Evolutionary conservation across 2,113 vertebrate species (phyloP).

Genomic region (Atherinomorus stipes): DNA sequence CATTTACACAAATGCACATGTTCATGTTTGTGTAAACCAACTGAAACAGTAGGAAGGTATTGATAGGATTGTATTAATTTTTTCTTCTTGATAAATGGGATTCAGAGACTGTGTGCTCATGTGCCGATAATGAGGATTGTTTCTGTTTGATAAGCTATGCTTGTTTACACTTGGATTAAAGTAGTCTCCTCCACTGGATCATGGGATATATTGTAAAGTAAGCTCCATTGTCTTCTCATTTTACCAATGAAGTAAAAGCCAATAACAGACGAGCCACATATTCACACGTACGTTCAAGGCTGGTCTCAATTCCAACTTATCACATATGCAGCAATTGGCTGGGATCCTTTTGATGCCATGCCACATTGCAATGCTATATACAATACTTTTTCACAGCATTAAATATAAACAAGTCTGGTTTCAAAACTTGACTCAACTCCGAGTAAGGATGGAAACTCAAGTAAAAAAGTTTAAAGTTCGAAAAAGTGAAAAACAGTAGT

Average conservation of each 20-base stretch:
- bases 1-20: background rate
- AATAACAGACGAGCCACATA: conserved; percentile 55
- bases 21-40: background rate
- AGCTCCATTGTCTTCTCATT: conserved; percentile 18
- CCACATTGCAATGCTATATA: background rate
- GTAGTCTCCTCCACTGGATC: conserved; percentile 35
- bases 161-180: conserved; percentile 46
- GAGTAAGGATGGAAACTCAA: background rate
- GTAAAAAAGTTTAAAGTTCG: too few species aligned
- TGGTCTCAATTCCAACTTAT: conserved; percentile 2
- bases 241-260: conserved; percentile 44
- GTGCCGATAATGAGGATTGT: conserved; percentile 26
- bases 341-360: background rate
- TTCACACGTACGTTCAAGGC: conserved; percentile 49
- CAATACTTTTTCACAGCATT: background rate
- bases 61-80: background rate
- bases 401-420: background rate
- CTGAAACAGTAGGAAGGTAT: background rate
- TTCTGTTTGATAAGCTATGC: conserved; percentile 54
- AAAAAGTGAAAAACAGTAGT: too few species aligned
- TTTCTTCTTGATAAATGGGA: conserved; percentile 22
- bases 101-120: conserved; percentile 17
- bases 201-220: conserved; percentile 27
- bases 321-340: conserved; percentile 6
- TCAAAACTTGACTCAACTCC: too few species aligned